These are phyloP conservation scores for Oceanites oceanicus DNA, from an alignment of 2,113 vertebrate genomes.

Conservation along the genomic window DNA sequence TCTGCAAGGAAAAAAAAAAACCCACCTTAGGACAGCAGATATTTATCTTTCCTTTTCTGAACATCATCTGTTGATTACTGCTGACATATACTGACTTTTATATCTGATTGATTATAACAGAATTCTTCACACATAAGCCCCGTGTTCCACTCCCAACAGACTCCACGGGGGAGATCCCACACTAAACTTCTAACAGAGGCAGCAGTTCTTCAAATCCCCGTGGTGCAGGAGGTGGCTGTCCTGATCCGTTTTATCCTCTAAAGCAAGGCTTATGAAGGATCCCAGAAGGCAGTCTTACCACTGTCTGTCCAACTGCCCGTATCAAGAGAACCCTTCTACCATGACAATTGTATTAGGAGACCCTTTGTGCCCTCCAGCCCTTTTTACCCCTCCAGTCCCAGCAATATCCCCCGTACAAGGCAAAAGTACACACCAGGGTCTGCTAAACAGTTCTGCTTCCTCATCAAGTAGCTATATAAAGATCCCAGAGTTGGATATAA, in stretches of 20 bases:
- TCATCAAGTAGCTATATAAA: neutral
- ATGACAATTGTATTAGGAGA: neutral
- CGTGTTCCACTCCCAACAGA: neutral
- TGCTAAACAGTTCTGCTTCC: neutral
- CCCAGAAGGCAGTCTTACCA: neutral
- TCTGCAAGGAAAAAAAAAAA: conserved; percentile 67
- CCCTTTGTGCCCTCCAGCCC: neutral
- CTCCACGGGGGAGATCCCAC: neutral
- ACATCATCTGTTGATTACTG: neutral
- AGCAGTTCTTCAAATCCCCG: neutral
- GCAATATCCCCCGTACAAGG: neutral
- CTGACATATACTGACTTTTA: neutral
- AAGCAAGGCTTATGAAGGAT: neutral
- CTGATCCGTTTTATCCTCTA: neutral
- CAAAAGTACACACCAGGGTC: neutral
- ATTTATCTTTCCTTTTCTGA: neutral
- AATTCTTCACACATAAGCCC: neutral
- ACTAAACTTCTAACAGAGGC: neutral
- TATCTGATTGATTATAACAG: neutral
- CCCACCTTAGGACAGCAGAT: neutral
- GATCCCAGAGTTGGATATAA: neutral
- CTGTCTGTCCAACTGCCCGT: neutral
- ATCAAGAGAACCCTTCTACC: neutral
- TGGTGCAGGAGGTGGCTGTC: neutral
- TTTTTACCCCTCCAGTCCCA: neutral